Base-by-base conservation (phyloP, 1,140 invertebrate genomes). In the Tribolium castaneum region DNA sequence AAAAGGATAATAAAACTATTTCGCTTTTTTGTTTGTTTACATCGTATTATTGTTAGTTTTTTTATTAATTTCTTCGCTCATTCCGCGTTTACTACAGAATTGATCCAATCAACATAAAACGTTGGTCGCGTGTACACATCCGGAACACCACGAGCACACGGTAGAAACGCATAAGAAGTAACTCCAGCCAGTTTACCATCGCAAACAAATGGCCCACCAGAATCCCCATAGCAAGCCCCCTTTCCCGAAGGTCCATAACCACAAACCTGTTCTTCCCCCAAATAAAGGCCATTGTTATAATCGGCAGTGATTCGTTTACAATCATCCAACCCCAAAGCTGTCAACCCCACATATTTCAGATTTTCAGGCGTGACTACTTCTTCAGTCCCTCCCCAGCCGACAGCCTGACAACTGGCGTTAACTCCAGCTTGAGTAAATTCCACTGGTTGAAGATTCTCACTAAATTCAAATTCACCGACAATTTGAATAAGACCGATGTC, bases 161-260 rank as follows among this genome's bases (percentile, higher is more conserved):
- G 10, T 4, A 16, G 19, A 30, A 35, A 9, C 5, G 5, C 88
- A 79, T 87, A 89, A 1, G 87, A 88, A 1, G 88, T 88, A 16
- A 89, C 83, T 25, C 88, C 88, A 10, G 51, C 72, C 7, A 82
- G 54, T 51, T 80, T 75, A 9, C 80, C 83, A 14, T 75, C 71
- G 6, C 75, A 50, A 30, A 70, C 52, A 10, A 82, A 45, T 52
- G 83, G 83, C 7, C 81, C 83, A 13, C 81, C 82, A 12, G 76
- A 78, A 49, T 83, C 81, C 66, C 82, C 82, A 77, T 77, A 90
- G 83, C 90, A 91, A 77, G 90, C 90, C 2, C 90, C 90, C 85
- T 91, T 89, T 3, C 90, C 90, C 39, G 84, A 85, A 78, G 89
- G 89, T 6, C 88, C 90, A 2, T 90, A 82, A 0, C 90, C 90